These are phyloP conservation scores for Conchocele bisecta DNA, from an alignment of 2,888 invertebrate genomes.

Conservation along the genomic window DNA sequence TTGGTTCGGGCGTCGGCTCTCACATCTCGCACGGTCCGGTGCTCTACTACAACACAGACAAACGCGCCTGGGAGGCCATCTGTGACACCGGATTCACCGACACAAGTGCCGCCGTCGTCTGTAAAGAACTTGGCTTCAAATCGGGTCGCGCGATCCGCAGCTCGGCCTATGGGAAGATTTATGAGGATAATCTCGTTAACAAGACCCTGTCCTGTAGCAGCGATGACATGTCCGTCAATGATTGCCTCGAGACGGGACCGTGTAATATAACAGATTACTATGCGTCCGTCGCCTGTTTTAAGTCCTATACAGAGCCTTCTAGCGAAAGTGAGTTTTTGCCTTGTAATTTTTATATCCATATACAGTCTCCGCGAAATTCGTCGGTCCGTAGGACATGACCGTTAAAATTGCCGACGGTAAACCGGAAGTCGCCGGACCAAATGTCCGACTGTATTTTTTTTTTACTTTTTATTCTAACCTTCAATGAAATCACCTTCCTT, in stretches of 20 bases:
- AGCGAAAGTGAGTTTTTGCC: background rate
- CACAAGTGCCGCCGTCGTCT: conserved; percentile 67
- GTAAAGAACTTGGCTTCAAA: conserved; percentile 68
- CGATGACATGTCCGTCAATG: conserved; percentile 45
- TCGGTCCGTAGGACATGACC: too few species aligned
- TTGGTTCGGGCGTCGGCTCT: conserved; percentile 64
- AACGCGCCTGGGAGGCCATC: conserved; percentile 66
- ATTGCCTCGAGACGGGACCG: conserved; percentile 57
- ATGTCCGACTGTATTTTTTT: too few species aligned
- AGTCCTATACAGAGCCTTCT: background rate
- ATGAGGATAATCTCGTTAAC: conserved; percentile 59
- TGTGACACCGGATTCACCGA: conserved; percentile 75
- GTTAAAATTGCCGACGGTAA: too few species aligned
- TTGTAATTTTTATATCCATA: background rate
- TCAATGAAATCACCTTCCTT: too few species aligned
- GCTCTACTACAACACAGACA: conserved; percentile 56
- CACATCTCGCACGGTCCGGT: conserved; percentile 70
- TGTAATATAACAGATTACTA: conserved; percentile 64
- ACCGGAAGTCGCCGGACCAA: too few species aligned
- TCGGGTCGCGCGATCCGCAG: conserved; percentile 69
- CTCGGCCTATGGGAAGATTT: conserved; percentile 70
- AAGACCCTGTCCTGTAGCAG: conserved; percentile 63
- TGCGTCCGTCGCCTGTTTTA: conserved; percentile 71
- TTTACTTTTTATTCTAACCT: too few species aligned
- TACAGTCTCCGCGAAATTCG: too few species aligned